Conservation (phyloP, 2,888 invertebrate species). For the Agapostemon virescens region DNA sequence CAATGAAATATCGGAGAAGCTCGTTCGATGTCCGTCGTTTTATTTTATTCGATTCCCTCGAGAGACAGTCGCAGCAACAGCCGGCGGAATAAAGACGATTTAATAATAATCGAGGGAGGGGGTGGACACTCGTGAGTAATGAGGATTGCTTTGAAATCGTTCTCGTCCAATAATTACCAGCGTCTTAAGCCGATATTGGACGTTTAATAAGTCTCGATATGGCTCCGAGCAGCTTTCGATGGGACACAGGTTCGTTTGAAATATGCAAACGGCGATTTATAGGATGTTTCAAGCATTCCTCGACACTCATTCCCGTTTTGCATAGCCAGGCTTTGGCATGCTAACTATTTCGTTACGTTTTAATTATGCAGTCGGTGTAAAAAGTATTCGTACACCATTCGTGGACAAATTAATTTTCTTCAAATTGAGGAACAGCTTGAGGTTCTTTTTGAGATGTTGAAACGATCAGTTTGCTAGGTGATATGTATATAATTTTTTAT, state of each 20-base stretch:
- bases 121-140: constrained; percentile 4
- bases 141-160: not conserved
- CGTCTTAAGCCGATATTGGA: constrained; percentile 7
- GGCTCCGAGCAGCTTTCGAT: not conserved
- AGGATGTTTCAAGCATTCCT: not conserved
- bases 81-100: constrained; percentile 9
- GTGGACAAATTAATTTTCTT: too few relatives aligned
- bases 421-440: too few relatives aligned
- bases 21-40: constrained; percentile 3
- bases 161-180: constrained; percentile 2
- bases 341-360: not conserved
- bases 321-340: not conserved
- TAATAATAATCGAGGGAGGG: constrained; percentile 7
- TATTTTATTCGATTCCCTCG: constrained; percentile 9
- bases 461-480: too few relatives aligned
- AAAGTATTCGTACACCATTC: too few relatives aligned
- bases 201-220: constrained; percentile 3
- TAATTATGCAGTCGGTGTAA: not conserved
- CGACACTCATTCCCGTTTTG: not conserved
- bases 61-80: constrained; percentile 2
- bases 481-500: too few relatives aligned
- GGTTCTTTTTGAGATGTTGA: too few relatives aligned
- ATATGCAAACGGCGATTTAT: not conserved
- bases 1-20: constrained; percentile 2
- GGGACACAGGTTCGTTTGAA: not conserved